Base-by-base conservation (phyloP, 2,888 invertebrate species). In the Temnothorax rugatulus region DNA sequence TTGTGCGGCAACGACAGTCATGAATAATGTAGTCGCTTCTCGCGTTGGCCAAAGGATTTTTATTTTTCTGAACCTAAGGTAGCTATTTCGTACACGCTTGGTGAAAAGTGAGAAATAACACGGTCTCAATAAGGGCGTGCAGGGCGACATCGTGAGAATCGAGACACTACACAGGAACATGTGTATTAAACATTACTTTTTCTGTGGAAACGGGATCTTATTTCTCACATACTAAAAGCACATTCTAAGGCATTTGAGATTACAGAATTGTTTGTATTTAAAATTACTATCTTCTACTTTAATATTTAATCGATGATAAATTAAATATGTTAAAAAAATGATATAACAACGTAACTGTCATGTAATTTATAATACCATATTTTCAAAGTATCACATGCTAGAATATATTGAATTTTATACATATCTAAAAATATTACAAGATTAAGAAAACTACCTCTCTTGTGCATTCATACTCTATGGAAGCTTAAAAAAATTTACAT, bases 11-110 rank as follows among this genome's bases (percentile, higher is more conserved):
- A 83, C 69, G 76, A 44, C 50, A 52, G 47, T 52, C 79, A 90
- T 90, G 90, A 90, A 88, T 90, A 90, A 90, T 90, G 89, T 85
- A 90, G 57, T 75, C 74, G 75, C 61, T 84, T 88, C 74, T 84
- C 87, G 50, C 69, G 76, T 82, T 81, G 79, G 75, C 82, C 73
- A 75, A 82, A 85, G 69, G 59, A 41, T 87, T 83, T 85, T 90
- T 85, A 86, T 86, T 86, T 81, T 73, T 66, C 57, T 34, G 34
- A 68, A 79, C 66, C 50, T 50, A 25, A 18, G 50, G 25, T 52
- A 57, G 50, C 47, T 66, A 59, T 85, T 83, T 74, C 21, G n/a
- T n/a, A 29, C 38, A 61, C 21, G 34, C n/a, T 52, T 29, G 21
- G 47, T 29, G 15, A 25, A 44, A 54, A 66, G n/a, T 44, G 15